Evolutionary conservation across 2,113 vertebrate species (phyloP), one percentile per base, ranked within the genome.

Genomic region (Lethenteron reissneri): DNA sequence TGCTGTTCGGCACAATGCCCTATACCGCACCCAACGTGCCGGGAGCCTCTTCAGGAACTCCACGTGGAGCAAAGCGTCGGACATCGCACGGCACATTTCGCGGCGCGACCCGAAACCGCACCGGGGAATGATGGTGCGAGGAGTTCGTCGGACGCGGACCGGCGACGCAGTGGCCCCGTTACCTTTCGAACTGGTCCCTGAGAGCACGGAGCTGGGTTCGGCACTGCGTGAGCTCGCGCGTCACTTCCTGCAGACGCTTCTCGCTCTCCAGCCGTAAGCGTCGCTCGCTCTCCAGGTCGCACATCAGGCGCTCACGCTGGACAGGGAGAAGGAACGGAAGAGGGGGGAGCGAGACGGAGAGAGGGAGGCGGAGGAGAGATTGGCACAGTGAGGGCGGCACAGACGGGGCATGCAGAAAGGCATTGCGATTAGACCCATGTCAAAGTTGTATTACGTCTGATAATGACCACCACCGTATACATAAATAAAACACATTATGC

Each of bases 291-390:
- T 94, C 87, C 85, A 92, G 77, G 79, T 90, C 85, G 77, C 84
- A 86, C 78, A 90, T 88, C 86, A 94, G 83, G 84, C 90, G 88
- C 79, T 92, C 88, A 76, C 85, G 86, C 90, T 94, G 78, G 3
- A 78, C 80, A 59, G 74, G 15, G 57, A 58, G 57, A 72, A 59
- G 57, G 56, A 17, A 17, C 15, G 56, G 12, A 58, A 25, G 57
- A 11, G 71, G 60, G 57, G n/a, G 56, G 56, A 57, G 57, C 9
- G 13, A 13, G 6, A 56, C 1, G 8, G 13, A 9, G 4, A 4
- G n/a, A 57, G 41, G 57, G 71, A 59, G 71, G n/a, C 25, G 9
- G n/a, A 68, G 64, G n/a, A 68, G 64, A 9, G 64, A 68, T 25
- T 68, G 64, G 64, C n/a, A 68, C n/a, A 17, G 64, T 68, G 9